Evolutionary conservation across 2,888 invertebrate species (phyloP).

Genomic region (Leptinotarsa haldemani): DNA sequence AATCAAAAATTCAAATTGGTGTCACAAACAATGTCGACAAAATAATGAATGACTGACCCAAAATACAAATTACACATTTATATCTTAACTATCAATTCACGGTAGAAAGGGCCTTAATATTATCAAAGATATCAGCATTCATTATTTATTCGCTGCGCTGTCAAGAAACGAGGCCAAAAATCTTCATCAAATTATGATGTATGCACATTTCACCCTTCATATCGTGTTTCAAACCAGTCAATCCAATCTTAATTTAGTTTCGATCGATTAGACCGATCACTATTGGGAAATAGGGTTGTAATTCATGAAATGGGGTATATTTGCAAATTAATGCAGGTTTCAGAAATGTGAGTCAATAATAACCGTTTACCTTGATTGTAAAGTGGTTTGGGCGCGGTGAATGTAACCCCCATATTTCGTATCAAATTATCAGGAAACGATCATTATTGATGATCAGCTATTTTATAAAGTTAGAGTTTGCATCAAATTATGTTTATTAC

Average conservation of each 20-base stretch:
- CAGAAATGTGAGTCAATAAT: slow-evolving; percentile 36
- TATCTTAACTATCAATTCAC: background rate
- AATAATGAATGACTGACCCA: too few relatives aligned
- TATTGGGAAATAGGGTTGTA: slow-evolving; percentile 16
- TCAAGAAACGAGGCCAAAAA: background rate
- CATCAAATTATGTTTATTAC: background rate
- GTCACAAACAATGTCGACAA: too few relatives aligned
- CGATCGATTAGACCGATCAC: slow-evolving; percentile 36
- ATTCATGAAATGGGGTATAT: slow-evolving; percentile 35
- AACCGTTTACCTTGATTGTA: slow-evolving; percentile 45
- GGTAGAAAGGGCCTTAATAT: background rate
- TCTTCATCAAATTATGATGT: slow-evolving; percentile 15
- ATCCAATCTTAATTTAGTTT: slow-evolving; percentile 33
- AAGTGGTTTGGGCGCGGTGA: slow-evolving; percentile 29
- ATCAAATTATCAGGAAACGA: slow-evolving; percentile 13
- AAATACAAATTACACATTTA: too few relatives aligned
- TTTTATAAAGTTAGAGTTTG: background rate
- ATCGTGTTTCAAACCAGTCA: slow-evolving; percentile 33
- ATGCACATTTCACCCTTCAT: slow-evolving; percentile 15
- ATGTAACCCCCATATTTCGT: background rate
- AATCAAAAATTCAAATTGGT: too few relatives aligned
- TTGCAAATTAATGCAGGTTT: slow-evolving; percentile 40
- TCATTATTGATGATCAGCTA: slow-evolving; percentile 19
- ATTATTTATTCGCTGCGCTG: background rate
- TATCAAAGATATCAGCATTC: background rate